Conservation (phyloP, 1,140 invertebrate species). For the Polyergus mexicanus region DNA sequence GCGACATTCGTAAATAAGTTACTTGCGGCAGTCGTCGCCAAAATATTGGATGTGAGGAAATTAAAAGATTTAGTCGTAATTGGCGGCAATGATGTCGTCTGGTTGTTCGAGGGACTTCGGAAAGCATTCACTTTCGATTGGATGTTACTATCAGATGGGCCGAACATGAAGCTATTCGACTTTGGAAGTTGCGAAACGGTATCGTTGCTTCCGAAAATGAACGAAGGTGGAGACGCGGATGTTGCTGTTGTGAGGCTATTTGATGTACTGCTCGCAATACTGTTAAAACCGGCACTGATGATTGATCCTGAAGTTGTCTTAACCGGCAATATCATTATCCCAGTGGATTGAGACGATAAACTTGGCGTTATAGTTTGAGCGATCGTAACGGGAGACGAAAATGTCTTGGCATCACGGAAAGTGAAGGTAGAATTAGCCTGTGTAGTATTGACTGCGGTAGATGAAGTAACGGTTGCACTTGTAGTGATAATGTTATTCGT, state of each 20-base stretch:
- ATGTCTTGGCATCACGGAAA: not conserved
- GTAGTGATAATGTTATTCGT: not conserved
- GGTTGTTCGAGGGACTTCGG: not conserved
- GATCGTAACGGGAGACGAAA: not conserved
- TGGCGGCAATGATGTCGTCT: slow-evolving; percentile 1
- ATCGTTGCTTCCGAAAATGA: slow-evolving; percentile 42
- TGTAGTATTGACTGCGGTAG: not conserved
- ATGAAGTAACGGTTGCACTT: not conserved
- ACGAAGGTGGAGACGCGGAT: not conserved
- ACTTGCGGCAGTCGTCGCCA: not conserved
- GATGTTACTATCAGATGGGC: not conserved
- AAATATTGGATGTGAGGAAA: slow-evolving; percentile 14
- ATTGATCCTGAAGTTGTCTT: not conserved
- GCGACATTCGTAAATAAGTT: not conserved
- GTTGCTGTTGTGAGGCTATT: not conserved
- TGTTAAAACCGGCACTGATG: not conserved
- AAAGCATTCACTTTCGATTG: slow-evolving; percentile 43
- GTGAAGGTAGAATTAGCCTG: not conserved
- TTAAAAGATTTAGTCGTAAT: slow-evolving; percentile 30
- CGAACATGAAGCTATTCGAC: slow-evolving; percentile 29
- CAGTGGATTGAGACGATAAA: not conserved
- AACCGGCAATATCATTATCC: not conserved
- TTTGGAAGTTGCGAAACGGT: slow-evolving; percentile 3
- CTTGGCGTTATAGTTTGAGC: not conserved
- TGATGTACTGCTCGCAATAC: not conserved